A percentile compares a stretch with the other conserved stretches of the same genome.
Conservation (phyloP, 2,888 invertebrate genomes). For the Steinernema hermaphroditum region DNA sequence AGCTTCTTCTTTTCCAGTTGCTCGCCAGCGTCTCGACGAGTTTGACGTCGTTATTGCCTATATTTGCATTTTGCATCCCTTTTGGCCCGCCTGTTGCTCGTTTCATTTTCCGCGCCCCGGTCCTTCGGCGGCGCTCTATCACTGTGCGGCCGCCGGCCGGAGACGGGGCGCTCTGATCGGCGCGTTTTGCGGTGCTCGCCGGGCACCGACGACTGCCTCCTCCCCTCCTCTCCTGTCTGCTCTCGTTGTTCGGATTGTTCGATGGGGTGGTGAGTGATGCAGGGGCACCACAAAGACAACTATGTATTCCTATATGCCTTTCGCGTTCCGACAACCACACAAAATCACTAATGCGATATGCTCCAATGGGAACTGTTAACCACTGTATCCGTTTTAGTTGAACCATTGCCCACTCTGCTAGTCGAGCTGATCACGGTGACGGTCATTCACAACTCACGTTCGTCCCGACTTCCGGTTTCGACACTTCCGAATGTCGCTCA, state of each 20-base stretch:
- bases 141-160: constrained; percentile 13
- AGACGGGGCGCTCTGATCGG: constrained; percentile 10
- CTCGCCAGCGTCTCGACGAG: constrained; percentile 11
- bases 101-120: neutral
- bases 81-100: constrained; percentile 24
- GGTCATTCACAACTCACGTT: neutral
- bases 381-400: neutral
- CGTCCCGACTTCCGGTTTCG: constrained; percentile 17
- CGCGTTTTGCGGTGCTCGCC: no score
- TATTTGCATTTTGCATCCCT: constrained; percentile 27
- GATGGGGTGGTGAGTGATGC: constrained; percentile 25
- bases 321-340: constrained; percentile 3
- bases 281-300: constrained; percentile 17
- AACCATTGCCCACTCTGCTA: neutral
- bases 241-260: constrained; percentile 30
- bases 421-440: neutral
- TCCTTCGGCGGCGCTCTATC: neutral
- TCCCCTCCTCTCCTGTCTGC: constrained; percentile 26
- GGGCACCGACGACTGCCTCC: neutral
- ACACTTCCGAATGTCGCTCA: constrained; percentile 21
- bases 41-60: constrained; percentile 29
- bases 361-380: neutral
- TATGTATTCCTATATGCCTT: constrained; percentile 28
- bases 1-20: neutral
- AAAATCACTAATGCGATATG: neutral